These are phyloP conservation scores for Euproctis similis DNA, from an alignment of 2,888 invertebrate genomes.

Conservation along the genomic window DNA sequence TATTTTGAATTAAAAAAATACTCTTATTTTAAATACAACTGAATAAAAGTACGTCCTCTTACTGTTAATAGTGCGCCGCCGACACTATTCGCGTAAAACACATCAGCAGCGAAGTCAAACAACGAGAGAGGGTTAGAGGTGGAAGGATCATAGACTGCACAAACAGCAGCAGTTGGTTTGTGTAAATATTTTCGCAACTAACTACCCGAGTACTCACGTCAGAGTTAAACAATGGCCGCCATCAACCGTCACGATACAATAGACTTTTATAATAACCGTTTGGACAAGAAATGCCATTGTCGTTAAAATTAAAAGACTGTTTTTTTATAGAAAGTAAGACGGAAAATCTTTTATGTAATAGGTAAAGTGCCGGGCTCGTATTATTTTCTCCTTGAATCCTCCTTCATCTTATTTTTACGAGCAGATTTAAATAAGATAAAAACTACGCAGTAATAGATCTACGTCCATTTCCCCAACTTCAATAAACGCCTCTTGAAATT, in stretches of 20 bases:
- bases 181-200: constrained; percentile 15
- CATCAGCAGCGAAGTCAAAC: background rate
- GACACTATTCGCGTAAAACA: no score
- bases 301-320: constrained; percentile 4
- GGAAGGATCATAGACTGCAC: constrained; percentile 1
- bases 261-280: constrained; percentile 1
- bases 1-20: no score
- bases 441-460: no score
- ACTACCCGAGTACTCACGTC: constrained; percentile 9
- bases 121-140: background rate
- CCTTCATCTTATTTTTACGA: no score
- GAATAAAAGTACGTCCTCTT: no score
- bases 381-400: no score
- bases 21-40: no score
- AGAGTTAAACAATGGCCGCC: constrained; percentile 11
- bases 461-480: no score
- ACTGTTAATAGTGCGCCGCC: no score
- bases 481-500: no score
- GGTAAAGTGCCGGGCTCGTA: background rate
- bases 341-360: background rate
- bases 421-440: no score
- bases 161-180: constrained; percentile 3
- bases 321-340: constrained; percentile 1
- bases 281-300: constrained; percentile 2
- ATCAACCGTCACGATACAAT: constrained; percentile 3